Base-by-base conservation (phyloP, 2,888 invertebrate species). In the Allophyes oxyacanthae region DNA sequence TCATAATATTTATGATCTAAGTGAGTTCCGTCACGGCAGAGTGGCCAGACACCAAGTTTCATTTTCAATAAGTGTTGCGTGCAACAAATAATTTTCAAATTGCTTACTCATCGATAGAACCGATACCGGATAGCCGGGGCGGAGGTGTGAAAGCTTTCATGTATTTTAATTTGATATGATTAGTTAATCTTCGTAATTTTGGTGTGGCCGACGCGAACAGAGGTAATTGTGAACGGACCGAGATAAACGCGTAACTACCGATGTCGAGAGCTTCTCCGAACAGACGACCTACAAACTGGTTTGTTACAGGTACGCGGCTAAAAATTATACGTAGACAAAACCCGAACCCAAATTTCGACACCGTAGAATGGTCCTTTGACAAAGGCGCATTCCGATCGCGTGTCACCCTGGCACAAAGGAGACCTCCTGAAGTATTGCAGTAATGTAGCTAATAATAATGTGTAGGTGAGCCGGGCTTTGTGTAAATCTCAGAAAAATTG, bases 301-400 rank as follows among this genome's bases (percentile, higher is more conserved):
- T 85, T 86, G 79, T 78, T 85, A 81, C 92, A 93, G 92, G 93
- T 91, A 92, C 83, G 75, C 87, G 85, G 85, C 84, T 84, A 88
- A 90, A 91, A 90, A 88, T 92, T 89, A 89, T 90, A 88, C 86
- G 88, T 90, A 91, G 91, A 89, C 87, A 86, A 89, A 88, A 85
- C 83, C 79, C 73, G 77, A 74, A 81, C 83, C 84, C 82, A 79
- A 84, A 85, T 87, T 89, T 89, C 85, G 87, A 86, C 81, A 84
- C 79, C 79, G 81, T 79, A 79, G 80, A 77, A 80, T 78, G 79
- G 79, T 81, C 79, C 86, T 87, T 86, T 87, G 85, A 86, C 87
- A 87, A 86, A 87, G 86, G 78, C 82, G 81, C 89, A 91, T 91
- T 90, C 90, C 90, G 84, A 85, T 84, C 81, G 79, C 78, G 80